Conservation (phyloP, 2,797 vertebrate species). For the Cetoscarus ocellatus region DNA sequence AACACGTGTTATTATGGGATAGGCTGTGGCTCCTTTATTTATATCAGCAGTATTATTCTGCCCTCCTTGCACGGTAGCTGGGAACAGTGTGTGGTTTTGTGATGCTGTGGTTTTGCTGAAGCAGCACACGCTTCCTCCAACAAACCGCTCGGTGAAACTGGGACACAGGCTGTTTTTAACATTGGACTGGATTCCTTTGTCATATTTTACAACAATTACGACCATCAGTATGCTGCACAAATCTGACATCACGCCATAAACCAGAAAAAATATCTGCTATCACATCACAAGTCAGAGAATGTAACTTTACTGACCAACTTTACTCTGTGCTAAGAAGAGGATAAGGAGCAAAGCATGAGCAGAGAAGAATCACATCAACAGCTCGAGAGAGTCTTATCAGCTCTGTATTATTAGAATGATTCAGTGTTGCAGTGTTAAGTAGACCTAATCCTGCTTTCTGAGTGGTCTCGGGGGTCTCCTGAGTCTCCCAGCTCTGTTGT, state of each 20-base stretch:
- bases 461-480: neutral
- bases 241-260: neutral
- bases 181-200: neutral
- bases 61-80: neutral
- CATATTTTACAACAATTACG: neutral
- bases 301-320: neutral
- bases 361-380: too few species aligned
- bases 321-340: too few species aligned
- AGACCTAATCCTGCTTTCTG: neutral
- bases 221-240: neutral
- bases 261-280: neutral
- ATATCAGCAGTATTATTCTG: too few species aligned
- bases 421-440: neutral
- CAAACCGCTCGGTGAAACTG: neutral
- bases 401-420: neutral
- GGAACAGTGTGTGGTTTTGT: neutral
- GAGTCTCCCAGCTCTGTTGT: neutral
- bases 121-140: neutral
- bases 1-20: too few species aligned
- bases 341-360: too few species aligned
- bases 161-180: neutral
- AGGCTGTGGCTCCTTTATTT: neutral
- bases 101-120: neutral
- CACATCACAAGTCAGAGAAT: neutral
- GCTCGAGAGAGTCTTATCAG: neutral